Evolutionary conservation across 2,888 invertebrate species (phyloP), one percentile per base, ranked within the genome.

Genomic region (Drosophila nigritarsus): DNA sequence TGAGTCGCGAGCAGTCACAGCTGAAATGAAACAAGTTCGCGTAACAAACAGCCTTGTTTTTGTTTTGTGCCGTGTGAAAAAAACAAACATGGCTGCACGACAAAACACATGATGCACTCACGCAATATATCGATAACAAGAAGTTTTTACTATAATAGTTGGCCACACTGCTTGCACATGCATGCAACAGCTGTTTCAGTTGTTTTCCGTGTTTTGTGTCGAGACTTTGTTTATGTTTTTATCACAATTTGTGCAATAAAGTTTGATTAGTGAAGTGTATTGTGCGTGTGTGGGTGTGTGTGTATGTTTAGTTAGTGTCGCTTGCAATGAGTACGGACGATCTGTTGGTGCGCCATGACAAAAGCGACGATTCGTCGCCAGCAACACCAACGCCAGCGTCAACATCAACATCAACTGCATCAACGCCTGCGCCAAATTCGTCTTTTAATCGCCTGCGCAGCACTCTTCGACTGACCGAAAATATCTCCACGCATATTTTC

Each of bases 381-480:
- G 73, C 48, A 49, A 78, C 63, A 71, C 60, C 79, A 79, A 59
- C 76, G 20, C 7, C 45, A 45, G 13, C 45, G 11, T 20, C 20
- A 45, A 45, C 24, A 13, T 20, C 20, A 45, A 45, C 24, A 24
- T 45, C 20, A 20, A 20, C 13, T 45, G 15, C 20, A 48, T 64
- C 63, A 55, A 65, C 77, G 63, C 70, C 84, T 58, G 80, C 72
- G 51, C 60, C 83, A 24, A 82, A 60, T 58, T 83, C 83, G 11
- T 92, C 93, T 9, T 70, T 93, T 29, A 91, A 92, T 79, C 92
- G 91, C 61, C 78, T 93, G 51, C 92, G 93, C 27, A 91, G 93
- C 72, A 92, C 92, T 27, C 92, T 93, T 48, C 89, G 92, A 8
- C 91, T 93, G 20, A 91, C 92, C 3, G 93, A 93, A 65, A 92